These are phyloP conservation scores for Moxostoma hubbsi DNA, from an alignment of 2,797 vertebrate species.

Conservation along the genomic window DNA sequence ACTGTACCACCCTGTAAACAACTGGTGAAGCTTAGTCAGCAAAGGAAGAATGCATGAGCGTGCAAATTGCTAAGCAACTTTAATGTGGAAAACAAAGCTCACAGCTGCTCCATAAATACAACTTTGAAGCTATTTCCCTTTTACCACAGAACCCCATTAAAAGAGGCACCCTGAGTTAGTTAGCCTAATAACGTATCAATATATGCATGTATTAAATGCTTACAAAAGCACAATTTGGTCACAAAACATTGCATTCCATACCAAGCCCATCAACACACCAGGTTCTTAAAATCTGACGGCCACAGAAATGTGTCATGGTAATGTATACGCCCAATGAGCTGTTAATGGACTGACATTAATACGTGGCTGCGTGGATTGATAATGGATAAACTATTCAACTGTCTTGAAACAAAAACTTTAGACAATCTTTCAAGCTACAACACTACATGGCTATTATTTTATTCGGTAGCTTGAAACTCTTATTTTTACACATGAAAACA, in stretches of 20 bases:
- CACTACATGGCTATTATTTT: constrained; percentile 31
- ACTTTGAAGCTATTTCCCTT: constrained; percentile 68
- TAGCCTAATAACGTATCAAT: constrained; percentile 59
- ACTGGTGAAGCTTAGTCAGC: constrained; percentile 69
- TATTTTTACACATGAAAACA: constrained; percentile 66
- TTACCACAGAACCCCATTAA: constrained; percentile 76
- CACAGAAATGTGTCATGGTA: constrained; percentile 8
- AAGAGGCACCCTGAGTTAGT: constrained; percentile 60
- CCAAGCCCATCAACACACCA: constrained; percentile 62
- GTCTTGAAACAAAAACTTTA: constrained; percentile 1
- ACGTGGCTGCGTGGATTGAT: neutral
- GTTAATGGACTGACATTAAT: constrained; percentile 8
- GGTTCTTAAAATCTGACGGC: constrained; percentile 21
- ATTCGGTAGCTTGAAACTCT: constrained; percentile 13
- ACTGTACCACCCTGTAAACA: constrained; percentile 68
- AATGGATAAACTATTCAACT: neutral
- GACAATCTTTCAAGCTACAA: constrained; percentile 8
- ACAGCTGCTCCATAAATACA: constrained; percentile 69
- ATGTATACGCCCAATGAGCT: neutral
- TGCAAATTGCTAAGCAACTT: constrained; percentile 68
- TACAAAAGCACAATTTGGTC: constrained; percentile 70
- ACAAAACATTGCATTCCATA: constrained; percentile 69
- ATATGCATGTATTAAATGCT: constrained; percentile 64
- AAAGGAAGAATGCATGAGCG: constrained; percentile 53
- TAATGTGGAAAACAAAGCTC: constrained; percentile 67